A percentile compares a stretch with the other conserved stretches of the same genome.
Evolutionary conservation across 2,113 vertebrate genomes (phyloP).

Genomic region (Falcunculus frontatus): DNA sequence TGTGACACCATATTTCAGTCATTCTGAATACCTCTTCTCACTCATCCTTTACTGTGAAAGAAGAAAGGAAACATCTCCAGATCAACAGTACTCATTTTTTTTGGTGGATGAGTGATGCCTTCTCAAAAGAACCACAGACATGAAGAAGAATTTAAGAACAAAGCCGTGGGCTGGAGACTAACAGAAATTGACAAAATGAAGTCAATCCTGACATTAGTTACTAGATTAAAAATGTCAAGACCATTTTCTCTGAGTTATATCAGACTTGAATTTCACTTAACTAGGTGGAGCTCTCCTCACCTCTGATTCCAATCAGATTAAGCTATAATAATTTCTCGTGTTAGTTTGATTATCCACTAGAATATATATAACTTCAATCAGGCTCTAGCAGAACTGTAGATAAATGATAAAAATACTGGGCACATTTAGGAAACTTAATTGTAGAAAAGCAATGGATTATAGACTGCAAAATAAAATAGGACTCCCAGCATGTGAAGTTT

Average conservation of each 20-base stretch:
- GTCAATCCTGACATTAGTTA: not conserved
- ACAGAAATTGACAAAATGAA: not conserved
- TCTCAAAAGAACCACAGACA: not conserved
- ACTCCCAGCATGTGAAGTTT: not conserved
- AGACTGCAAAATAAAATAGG: constrained; percentile 14
- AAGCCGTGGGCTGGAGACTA: not conserved
- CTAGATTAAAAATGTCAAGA: not conserved
- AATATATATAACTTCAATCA: not conserved
- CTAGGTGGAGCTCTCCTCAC: not conserved
- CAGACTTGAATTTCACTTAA: not conserved
- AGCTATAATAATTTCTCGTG: not conserved
- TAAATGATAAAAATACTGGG: not conserved
- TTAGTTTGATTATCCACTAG: not conserved
- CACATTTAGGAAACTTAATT: constrained; percentile 21
- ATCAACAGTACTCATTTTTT: not conserved
- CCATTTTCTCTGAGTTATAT: not conserved
- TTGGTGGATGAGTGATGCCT: not conserved
- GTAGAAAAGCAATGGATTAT: not conserved
- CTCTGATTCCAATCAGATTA: not conserved
- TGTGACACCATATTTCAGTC: not conserved
- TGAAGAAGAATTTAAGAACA: not conserved
- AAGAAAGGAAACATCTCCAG: not conserved
- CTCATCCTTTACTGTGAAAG: not conserved
- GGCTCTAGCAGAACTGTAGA: not conserved
- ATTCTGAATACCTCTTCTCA: not conserved